Percentiles rank a stretch among this genome's conserved stretches.
Evolutionary conservation across 2,888 invertebrate genomes (phyloP).

Genomic region (Eucera pruinosa): DNA sequence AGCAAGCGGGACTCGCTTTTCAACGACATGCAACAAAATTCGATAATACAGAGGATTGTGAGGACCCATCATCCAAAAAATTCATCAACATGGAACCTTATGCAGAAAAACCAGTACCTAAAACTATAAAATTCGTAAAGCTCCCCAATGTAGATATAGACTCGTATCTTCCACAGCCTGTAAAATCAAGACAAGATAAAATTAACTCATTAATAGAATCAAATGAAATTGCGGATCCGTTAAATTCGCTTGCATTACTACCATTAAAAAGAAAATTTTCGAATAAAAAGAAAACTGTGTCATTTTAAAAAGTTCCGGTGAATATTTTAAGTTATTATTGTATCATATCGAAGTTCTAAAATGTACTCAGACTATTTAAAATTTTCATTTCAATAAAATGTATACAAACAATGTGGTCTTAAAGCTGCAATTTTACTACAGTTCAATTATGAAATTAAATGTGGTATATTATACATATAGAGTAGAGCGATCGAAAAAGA

Average conservation of each 20-base stretch:
- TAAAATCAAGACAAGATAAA: slow-evolving; percentile 59
- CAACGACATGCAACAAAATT: slow-evolving; percentile 80
- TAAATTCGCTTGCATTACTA: slow-evolving; percentile 48
- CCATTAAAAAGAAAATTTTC: slow-evolving; percentile 72
- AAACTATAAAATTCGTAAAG: slow-evolving; percentile 74
- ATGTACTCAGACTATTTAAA: slow-evolving; percentile 6
- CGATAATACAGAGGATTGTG: slow-evolving; percentile 74
- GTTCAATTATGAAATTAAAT: too few species aligned
- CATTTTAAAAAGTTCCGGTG: slow-evolving; percentile 72
- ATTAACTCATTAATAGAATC: slow-evolving; percentile 74
- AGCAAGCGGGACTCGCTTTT: slow-evolving; percentile 78
- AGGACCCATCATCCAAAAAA: slow-evolving; percentile 70
- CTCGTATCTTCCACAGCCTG: slow-evolving; percentile 35
- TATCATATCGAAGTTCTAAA: slow-evolving; percentile 3
- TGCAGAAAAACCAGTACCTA: slow-evolving; percentile 62
- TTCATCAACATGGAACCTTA: slow-evolving; percentile 64
- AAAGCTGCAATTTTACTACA: too few species aligned
- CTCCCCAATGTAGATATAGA: slow-evolving; percentile 67
- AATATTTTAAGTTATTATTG: slow-evolving; percentile 19
- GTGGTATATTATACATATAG: too few species aligned
- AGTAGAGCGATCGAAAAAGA: too few species aligned
- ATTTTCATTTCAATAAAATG: slow-evolving; percentile 27
- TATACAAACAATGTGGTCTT: too few species aligned
- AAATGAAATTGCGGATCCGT: slow-evolving; percentile 62
- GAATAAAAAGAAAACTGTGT: slow-evolving; percentile 80